Evolutionary conservation across 2,797 vertebrate genomes (phyloP), one percentile per base, ranked within the genome.

Genomic region (Ceyx erithaca): DNA sequence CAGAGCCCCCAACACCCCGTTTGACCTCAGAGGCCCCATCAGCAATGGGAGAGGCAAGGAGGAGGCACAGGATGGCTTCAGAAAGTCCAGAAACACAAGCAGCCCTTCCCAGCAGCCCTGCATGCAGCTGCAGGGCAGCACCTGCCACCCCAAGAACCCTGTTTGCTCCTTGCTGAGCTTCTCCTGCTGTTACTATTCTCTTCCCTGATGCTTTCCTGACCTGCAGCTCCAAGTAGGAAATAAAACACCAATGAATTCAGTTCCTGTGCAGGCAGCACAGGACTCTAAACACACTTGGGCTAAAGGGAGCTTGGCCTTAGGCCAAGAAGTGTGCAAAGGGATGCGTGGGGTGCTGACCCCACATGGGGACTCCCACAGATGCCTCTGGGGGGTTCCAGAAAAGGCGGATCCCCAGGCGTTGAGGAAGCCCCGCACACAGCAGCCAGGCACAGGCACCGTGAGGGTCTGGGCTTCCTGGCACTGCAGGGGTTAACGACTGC

Each of bases 401-500:
- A 69, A 4, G 17, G 7, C 5, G 18, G 9, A 62, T 23, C 58
- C 16, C 12, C 21, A 70, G 28, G 51, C 1, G 1, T 17, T 17
- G 83, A 85, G 20, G 1, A 86, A 70, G n/a, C 15, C 41, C 54
- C 0, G 0, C 8, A 67, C 7, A 31, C 6, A 70, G 37, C 26
- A 80, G 23, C 14, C n/a, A 49, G 5, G 25, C 15, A 30, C 7
- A 31, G 0, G 2, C 1, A 2, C 4, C 49, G 52, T 21, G 7
- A 17, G 19, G 7, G 8, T 71, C 87, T 55, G 0, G 3, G 37
- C 16, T 80, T 90, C 25, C 23, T 6, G 4, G 30, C 37, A 46
- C 64, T 79, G 72, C 54, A 94, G 52, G 61, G 79, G 69, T 94
- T 96, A 95, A 92, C 72, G 33, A 41, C 17, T 83, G 85, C 58